Base-by-base conservation (phyloP, 1,140 invertebrate species). In the Drosophila lacertosa region DNA sequence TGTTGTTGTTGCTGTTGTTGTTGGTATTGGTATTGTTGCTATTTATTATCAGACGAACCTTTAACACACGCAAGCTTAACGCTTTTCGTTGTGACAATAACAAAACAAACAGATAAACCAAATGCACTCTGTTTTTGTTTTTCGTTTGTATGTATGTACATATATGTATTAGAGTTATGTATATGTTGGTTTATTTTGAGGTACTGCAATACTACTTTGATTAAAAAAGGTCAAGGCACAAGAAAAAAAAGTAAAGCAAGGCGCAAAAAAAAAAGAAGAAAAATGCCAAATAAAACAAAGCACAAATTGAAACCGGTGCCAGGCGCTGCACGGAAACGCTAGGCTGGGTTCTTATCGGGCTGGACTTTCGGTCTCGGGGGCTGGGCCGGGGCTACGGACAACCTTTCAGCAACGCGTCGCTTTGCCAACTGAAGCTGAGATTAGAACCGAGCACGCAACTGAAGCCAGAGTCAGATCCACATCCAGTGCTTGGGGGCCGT, bases 41-140 rank as follows among this genome's bases (percentile, higher is more conserved):
- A 18, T 10, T 50, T 47, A 57, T 79, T 82, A 82, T 77, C 68
- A 70, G 44, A 81, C 77, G 33, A 54, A 81, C 68, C 77, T 82
- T 64, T 82, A 62, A 82, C 78, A 82, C 72, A 57, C 70, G 51
- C 72, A 37, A 37, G 33, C 11, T 26, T 37, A 16, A 40, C 3
- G 4, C 10, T 48, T 64, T 62, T 45, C 16, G 29, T 35, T 24
- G 48, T 68, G 77, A 79, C 80, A 79, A 51, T 39, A 53, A 39
- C 10, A 24, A 53, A 18, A 37, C 15, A 47, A 44, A 59, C n/a
- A 22, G 29, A 2, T 16, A 18, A 26, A 29, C 6, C 13, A 47
- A 47, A 9, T 47, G 32, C 44, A 29, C 22, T 29, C 13, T 11
- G 3, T 15, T 9, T 3, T 42, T 32, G 5, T 18, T 10, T 22